Conservation (phyloP, 2,113 vertebrate genomes). For the Podiceps cristatus region DNA sequence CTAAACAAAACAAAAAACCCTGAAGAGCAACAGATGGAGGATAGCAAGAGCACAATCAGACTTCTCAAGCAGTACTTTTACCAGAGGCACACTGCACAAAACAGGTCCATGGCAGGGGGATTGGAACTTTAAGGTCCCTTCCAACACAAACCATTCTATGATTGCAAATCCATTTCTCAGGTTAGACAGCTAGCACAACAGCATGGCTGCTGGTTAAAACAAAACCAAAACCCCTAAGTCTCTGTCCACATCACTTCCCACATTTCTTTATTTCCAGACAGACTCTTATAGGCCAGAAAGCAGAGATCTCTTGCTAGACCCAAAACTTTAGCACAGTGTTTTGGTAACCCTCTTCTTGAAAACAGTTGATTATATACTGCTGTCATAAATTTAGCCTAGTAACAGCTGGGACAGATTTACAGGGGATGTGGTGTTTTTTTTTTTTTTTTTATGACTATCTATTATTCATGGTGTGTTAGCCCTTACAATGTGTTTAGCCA, state of each 20-base stretch:
- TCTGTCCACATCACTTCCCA: background rate
- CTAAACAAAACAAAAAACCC: background rate
- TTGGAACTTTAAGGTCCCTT: no score
- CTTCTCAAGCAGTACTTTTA: background rate
- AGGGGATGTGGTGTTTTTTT: background rate
- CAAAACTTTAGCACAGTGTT: background rate
- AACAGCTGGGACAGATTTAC: conserved; percentile 72
- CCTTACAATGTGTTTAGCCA: conserved; percentile 65
- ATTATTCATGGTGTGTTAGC: conserved; percentile 65
- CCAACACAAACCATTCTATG: background rate
- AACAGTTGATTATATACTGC: conserved; percentile 52
- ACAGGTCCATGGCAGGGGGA: background rate
- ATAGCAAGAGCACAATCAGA: background rate
- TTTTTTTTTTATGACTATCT: conserved; percentile 47
- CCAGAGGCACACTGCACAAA: background rate
- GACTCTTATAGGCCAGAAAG: background rate
- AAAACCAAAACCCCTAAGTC: background rate
- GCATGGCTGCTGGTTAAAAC: background rate
- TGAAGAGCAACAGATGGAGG: background rate
- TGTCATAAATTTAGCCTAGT: conserved; percentile 63
- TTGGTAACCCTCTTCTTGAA: conserved; percentile 33
- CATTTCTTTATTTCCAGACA: background rate
- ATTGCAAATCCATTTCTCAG: background rate
- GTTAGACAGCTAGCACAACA: background rate
- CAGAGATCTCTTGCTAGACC: background rate